Evolutionary conservation across 2,888 invertebrate species (phyloP), one percentile per base, ranked within the genome.

Genomic region (Conistra vaccinii): DNA sequence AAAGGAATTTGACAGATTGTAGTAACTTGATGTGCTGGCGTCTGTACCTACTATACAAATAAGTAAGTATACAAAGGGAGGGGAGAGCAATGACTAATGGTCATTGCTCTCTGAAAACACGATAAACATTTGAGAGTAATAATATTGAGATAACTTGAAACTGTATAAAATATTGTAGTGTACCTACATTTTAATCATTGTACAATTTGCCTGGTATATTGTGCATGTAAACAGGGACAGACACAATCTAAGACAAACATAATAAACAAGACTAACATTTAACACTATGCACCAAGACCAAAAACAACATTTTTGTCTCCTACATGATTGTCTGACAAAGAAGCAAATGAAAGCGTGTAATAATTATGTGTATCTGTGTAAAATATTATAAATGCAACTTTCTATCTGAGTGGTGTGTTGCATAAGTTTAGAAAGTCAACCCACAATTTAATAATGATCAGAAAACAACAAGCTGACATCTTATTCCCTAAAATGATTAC

Each of bases 51-150:
- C 39, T n/a, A 12, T 2, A 55, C 3, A 55, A 73, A 48, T 48
- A 51, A 7, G 53, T 53, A 55, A 9, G 12, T 53, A 53, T 65
- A 60, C 14, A 66, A 66, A 20, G 51, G 20, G 32, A 63, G 57
- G 3, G 45, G n/a, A 5, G 82, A 70, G 82, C 85, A 84, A 80
- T 67, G 85, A 84, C 81, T 81, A 82, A n/a, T n/a, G n/a, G n/a
- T n/a, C n/a, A n/a, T n/a, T n/a, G n/a, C n/a, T n/a, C n/a, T 69
- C 53, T 72, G 66, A 69, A 76, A 73, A 72, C 62, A 81, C 29
- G 81, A 80, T 82, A 84, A 80, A 60, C 76, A 62, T 58, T 42
- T 35, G 6, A 53, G 63, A 83, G 67, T 23, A 83, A 69, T 62
- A 72, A 61, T 65, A 55, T n/a, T 60, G 55, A 55, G 65, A 63